phyloP scores from a whole-genome alignment of 37 sponge, comb jelly and placozoan species.

The Chondrosia reniformis region DNA sequence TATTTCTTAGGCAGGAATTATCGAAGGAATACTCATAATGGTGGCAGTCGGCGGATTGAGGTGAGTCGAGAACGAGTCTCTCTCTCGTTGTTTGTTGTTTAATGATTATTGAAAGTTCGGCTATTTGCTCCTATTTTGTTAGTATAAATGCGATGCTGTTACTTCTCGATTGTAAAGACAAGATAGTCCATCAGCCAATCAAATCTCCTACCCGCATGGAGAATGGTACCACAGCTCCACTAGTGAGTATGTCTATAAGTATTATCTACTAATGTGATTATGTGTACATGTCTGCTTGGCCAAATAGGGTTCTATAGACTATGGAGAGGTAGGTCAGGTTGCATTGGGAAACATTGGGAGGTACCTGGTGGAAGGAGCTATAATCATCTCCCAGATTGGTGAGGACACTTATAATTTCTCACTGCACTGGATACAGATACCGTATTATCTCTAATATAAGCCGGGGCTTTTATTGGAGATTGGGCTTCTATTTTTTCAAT shows the following conservation, averaged over 20 bases:
- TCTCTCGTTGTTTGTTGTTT: neutral
- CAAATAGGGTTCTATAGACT: slow-evolving; percentile 50
- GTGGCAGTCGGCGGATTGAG: slow-evolving; percentile 67
- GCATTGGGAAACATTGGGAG: slow-evolving; percentile 74
- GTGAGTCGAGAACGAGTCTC: slow-evolving; percentile 23
- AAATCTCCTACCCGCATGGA: too few relatives aligned
- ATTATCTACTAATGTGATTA: too few relatives aligned
- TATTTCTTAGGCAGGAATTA: slow-evolving; percentile 65
- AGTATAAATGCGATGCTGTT: slow-evolving; percentile 89
- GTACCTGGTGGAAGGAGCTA: slow-evolving; percentile 52
- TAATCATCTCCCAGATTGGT: slow-evolving; percentile 84
- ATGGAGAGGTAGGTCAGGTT: slow-evolving; percentile 80
- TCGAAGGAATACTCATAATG: slow-evolving; percentile 82
- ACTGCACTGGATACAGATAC: too few relatives aligned
- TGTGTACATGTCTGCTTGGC: neutral
- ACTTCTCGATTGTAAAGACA: slow-evolving; percentile 84
- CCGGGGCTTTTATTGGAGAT: too few relatives aligned
- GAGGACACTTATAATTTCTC: neutral
- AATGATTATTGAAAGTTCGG: neutral
- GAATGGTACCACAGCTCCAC: neutral
- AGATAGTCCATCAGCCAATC: slow-evolving; percentile 52
- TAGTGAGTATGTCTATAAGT: too few relatives aligned
- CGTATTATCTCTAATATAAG: too few relatives aligned
- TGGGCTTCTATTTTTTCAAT: too few relatives aligned
- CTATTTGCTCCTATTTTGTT: neutral